Evolutionary conservation across 2,113 vertebrate genomes (phyloP).

Genomic region (Microcebus murinus): DNA sequence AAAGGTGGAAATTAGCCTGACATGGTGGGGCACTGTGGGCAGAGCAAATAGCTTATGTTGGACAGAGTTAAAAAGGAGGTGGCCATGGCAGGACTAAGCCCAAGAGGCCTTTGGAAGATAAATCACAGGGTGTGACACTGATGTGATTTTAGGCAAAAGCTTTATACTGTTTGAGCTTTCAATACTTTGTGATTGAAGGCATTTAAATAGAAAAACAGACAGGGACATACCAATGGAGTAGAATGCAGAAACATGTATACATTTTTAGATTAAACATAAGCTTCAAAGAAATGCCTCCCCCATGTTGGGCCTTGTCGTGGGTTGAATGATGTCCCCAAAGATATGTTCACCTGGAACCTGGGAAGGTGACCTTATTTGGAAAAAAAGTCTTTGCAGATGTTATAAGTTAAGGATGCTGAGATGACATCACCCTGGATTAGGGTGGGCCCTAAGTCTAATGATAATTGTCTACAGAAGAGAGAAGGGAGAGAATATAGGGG

Average conservation of each 20-base stretch:
- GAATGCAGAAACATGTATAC: background rate
- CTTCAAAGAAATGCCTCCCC: background rate
- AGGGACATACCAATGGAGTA: background rate
- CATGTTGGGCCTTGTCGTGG: background rate
- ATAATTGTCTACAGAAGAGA: background rate
- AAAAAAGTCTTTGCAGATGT: background rate
- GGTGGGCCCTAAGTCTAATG: background rate
- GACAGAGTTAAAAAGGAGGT: background rate
- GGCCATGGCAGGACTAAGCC: background rate
- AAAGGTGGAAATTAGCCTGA: background rate
- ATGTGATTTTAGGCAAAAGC: background rate
- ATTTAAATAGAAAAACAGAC: slow-evolving; percentile 3
- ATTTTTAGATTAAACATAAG: background rate
- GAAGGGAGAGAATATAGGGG: background rate
- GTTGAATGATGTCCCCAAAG: background rate
- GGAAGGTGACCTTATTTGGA: background rate
- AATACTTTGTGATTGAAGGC: background rate
- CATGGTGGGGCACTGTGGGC: no score
- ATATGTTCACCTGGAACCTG: background rate
- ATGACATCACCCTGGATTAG: background rate
- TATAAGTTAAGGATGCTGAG: background rate
- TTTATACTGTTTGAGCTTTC: background rate
- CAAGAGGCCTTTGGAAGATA: background rate
- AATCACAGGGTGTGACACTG: background rate
- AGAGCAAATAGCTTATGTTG: background rate